Percentiles rank a stretch among this genome's conserved stretches.
Evolutionary conservation across 2,888 invertebrate genomes (phyloP).

Genomic region (Cerceris ruficornis): DNA sequence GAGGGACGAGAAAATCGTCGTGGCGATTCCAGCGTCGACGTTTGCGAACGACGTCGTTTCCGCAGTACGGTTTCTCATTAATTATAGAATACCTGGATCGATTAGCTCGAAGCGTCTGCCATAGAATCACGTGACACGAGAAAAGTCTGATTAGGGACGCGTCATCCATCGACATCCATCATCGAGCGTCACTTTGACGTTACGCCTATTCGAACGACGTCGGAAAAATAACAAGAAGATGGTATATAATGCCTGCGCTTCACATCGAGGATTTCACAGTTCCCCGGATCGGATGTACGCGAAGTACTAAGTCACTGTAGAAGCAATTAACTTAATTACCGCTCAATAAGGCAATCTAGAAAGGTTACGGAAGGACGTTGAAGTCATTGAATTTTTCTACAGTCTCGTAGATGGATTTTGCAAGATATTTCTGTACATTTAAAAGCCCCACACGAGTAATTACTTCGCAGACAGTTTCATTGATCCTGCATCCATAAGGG

Average conservation of each 20-base stretch:
- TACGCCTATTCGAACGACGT: background rate
- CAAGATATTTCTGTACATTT: constrained; percentile 17
- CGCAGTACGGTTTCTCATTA: too few relatives aligned
- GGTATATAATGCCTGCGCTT: background rate
- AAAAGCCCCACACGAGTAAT: constrained; percentile 11
- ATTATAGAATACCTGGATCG: too few relatives aligned
- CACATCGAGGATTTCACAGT: constrained; percentile 28
- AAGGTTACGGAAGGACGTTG: constrained; percentile 39
- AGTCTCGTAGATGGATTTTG: constrained; percentile 54
- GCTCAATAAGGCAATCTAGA: constrained; percentile 54
- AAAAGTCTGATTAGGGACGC: too few relatives aligned
- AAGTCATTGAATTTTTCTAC: constrained; percentile 9
- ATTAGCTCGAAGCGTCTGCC: too few relatives aligned
- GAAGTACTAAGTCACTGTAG: constrained; percentile 53
- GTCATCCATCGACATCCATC: background rate
- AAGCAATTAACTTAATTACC: constrained; percentile 69
- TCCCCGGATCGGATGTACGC: constrained; percentile 25
- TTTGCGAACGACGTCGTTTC: too few relatives aligned
- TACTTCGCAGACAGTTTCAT: background rate
- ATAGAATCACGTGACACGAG: too few relatives aligned
- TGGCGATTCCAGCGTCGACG: too few relatives aligned
- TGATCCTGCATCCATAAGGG: background rate
- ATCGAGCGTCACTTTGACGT: background rate
- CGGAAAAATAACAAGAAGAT: background rate
- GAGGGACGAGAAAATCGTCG: constrained; percentile 20